phyloP scores from a whole-genome alignment of 2,888 invertebrate genomes.

The Yponomeuta plumbellus region DNA sequence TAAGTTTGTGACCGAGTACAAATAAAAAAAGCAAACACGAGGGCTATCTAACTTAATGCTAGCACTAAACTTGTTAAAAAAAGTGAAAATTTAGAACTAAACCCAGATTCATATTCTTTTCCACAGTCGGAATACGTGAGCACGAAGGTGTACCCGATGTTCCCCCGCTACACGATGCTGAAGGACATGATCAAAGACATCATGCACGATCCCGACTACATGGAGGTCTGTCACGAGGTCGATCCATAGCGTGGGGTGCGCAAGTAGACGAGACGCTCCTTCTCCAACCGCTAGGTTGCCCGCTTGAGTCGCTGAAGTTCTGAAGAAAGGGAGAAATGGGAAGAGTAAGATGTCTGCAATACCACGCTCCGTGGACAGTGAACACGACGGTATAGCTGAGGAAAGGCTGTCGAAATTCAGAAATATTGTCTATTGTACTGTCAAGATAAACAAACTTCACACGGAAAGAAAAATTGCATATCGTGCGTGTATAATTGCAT shows the following conservation, averaged over 20 bases:
- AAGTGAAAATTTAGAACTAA: no score
- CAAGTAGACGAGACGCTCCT: conserved; percentile 71
- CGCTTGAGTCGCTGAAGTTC: conserved; percentile 50
- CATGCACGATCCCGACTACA: conserved; percentile 96
- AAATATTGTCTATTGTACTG: no score
- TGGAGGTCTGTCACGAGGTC: conserved; percentile 96
- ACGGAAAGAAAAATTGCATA: no score
- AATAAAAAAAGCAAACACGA: no score
- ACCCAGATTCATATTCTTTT: neutral
- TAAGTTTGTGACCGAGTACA: no score
- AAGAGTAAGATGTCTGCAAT: conserved; percentile 19
- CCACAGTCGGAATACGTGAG: conserved; percentile 91
- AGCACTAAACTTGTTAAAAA: no score
- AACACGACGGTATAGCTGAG: no score
- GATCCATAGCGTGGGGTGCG: conserved; percentile 82
- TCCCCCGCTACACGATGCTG: conserved; percentile 95
- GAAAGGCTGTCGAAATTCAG: no score
- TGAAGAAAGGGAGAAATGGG: conserved; percentile 34
- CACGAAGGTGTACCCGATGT: conserved; percentile 94
- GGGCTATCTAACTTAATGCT: no score
- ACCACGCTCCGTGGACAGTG: no score
- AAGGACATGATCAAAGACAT: conserved; percentile 98
- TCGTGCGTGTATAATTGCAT: no score
- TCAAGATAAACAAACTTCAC: no score
- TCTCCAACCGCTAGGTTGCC: conserved; percentile 53